These are phyloP conservation scores for Drosophila ambigua DNA, from an alignment of 1,140 invertebrate genomes.

Conservation along the genomic window DNA sequence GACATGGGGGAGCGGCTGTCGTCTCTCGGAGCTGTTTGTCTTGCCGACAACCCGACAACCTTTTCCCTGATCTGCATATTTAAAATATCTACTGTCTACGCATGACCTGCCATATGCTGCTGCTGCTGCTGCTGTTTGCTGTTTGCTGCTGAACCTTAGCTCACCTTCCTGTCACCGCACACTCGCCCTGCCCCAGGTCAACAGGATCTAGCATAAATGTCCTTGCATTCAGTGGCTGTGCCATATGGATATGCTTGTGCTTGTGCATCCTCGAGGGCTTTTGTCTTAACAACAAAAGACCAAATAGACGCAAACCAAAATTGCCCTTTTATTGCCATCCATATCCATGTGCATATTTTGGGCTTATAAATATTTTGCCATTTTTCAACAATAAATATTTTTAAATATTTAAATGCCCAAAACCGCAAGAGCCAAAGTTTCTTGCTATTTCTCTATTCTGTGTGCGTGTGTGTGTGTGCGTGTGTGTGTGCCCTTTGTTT, in stretches of 20 bases:
- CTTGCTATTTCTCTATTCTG: slow-evolving; percentile 58
- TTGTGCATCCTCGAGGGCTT: slow-evolving; percentile 33
- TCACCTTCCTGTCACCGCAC: slow-evolving; percentile 16
- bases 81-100: slow-evolving; percentile 60
- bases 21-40: slow-evolving; percentile 45
- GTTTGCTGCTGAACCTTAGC: neutral
- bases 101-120: slow-evolving; percentile 45
- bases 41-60: slow-evolving; percentile 44
- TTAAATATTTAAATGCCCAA: slow-evolving; percentile 71
- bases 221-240: too few relatives aligned
- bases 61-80: slow-evolving; percentile 74
- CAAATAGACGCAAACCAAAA: slow-evolving; percentile 32
- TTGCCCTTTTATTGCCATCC: slow-evolving; percentile 45
- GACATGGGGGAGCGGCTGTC: slow-evolving; percentile 12
- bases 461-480: slow-evolving; percentile 1
- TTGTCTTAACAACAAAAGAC: slow-evolving; percentile 46
- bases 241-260: slow-evolving; percentile 16
- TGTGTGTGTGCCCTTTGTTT: slow-evolving; percentile 38
- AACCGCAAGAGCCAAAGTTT: slow-evolving; percentile 52
- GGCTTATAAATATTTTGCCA: slow-evolving; percentile 68
- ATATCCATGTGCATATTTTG: slow-evolving; percentile 53
- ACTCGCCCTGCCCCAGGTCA: too few relatives aligned
- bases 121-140: neutral
- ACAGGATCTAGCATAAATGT: too few relatives aligned
- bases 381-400: slow-evolving; percentile 77